Evolutionary conservation across 2,113 vertebrate species (phyloP), one percentile per base, ranked within the genome.

Genomic region (Xenopus borealis): DNA sequence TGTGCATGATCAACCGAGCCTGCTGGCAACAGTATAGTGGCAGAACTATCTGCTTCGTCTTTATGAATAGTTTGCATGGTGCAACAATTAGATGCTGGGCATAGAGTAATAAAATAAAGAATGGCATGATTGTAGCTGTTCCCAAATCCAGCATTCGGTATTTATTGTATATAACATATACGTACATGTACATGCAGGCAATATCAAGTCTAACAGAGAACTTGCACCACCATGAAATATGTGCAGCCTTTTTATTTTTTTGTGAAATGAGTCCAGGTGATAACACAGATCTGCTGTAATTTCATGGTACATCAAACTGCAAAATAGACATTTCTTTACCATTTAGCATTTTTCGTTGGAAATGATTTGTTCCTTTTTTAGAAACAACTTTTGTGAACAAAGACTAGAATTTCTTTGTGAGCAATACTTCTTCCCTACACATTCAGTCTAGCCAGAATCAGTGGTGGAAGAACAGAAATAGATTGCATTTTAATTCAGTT

Each of bases 241-340:
- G 19, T 61, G 58, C 19, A 66, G 17, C 63, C n/a, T 55, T 50
- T 66, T 46, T 66, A 18, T 12, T 66, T 46, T 66, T 46, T 12
- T 40, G 33, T 66, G 44, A 40, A 66, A 46, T 19, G 40, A 18
- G 45, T 66, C 10, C 63, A 66, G 10, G 40, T 66, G 63, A 66
- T 40, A 17, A 14, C 14, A 14, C 14, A 66, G n/a, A 66, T 66
- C 63, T 66, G 45, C 63, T 66, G 63, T 66, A 66, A 66, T 66
- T 66, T 66, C 63, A 66, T 46, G 63, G 63, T 66, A 66, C 63
- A 66, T 66, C 63, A 66, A 44, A 66, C 63, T 45, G 63, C 63
- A 66, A 66, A 66, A 66, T 46, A 66, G 63, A 46, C 63, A 46
- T 66, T 46, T 40, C 33, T 66, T 66, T 46, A 66, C 16, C 40